phyloP scores from a whole-genome alignment of 2,113 vertebrate species.

The Solea solea region DNA sequence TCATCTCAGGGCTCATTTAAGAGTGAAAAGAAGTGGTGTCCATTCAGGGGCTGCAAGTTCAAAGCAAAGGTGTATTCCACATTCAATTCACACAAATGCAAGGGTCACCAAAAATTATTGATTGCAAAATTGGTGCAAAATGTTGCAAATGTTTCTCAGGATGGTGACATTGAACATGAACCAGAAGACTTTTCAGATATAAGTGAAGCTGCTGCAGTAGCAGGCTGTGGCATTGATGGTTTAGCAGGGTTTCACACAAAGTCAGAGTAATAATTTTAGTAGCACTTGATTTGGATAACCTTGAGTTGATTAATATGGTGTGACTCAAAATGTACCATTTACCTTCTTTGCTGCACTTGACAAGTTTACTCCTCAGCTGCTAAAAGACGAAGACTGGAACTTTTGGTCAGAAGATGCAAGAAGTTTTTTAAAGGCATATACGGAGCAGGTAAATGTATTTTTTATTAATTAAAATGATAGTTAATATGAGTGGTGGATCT shows the following conservation, averaged over 20 bases:
- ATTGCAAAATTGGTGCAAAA: constrained; percentile 3
- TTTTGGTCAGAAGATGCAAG: no score
- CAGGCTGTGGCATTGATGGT: constrained; percentile 6
- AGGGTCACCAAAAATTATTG: constrained; percentile 21
- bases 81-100: constrained; percentile 3
- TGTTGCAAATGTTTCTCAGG: constrained; percentile 14
- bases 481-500: no score
- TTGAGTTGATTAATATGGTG: no score
- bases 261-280: no score
- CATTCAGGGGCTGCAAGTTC: constrained; percentile 29
- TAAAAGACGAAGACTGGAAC: no score
- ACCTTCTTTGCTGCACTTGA: no score
- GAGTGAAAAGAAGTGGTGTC: constrained; percentile 18
- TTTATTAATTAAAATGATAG: no score
- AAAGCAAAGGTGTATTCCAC: constrained; percentile 37
- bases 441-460: no score
- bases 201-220: not conserved
- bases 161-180: constrained; percentile 21
- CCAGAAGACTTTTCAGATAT: not conserved
- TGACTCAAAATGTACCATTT: no score
- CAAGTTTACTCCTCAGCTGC: no score
- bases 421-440: no score
- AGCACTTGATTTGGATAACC: no score
- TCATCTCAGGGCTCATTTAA: constrained; percentile 42
- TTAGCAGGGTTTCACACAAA: constrained; percentile 6